Evolutionary conservation across 2,113 vertebrate genomes (phyloP).

Genomic region (Mormyrus iriodes): DNA sequence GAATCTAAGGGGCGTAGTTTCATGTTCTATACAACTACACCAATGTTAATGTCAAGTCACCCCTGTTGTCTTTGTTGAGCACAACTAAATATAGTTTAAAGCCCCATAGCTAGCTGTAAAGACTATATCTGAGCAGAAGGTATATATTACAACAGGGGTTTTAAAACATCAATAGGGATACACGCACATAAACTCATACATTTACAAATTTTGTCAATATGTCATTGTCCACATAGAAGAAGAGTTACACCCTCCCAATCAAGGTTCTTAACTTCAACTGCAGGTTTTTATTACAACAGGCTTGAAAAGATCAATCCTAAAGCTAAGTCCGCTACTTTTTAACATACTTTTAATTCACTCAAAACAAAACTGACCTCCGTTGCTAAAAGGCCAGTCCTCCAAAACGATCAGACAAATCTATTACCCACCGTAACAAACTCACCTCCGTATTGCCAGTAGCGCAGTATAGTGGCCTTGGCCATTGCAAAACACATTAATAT

Average conservation of each 20-base stretch:
- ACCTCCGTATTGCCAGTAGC: conserved; percentile 14
- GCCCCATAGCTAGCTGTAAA: neutral
- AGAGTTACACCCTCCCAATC: neutral
- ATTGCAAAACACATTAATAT: conserved; percentile 26
- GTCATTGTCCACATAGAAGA: neutral
- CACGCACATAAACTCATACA: neutral
- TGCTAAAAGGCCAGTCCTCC: neutral
- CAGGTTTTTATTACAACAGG: neutral
- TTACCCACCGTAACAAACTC: neutral
- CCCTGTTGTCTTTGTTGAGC: neutral
- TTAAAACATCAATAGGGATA: neutral
- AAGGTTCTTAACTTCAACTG: neutral
- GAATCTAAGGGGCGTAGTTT: neutral
- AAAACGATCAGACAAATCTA: neutral
- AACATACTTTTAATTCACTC: neutral
- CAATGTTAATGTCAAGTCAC: neutral
- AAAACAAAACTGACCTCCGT: neutral
- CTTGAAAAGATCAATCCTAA: neutral
- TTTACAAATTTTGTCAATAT: neutral
- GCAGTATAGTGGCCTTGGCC: conserved; percentile 16
- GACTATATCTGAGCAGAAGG: neutral
- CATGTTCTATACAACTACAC: neutral
- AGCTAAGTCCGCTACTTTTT: neutral
- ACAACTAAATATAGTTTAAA: neutral
- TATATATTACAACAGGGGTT: neutral